Percentiles rank a stretch among this genome's conserved stretches.
phyloP scores from a whole-genome alignment of 2,888 invertebrate species.

The Eudasyphora cyanicolor region DNA sequence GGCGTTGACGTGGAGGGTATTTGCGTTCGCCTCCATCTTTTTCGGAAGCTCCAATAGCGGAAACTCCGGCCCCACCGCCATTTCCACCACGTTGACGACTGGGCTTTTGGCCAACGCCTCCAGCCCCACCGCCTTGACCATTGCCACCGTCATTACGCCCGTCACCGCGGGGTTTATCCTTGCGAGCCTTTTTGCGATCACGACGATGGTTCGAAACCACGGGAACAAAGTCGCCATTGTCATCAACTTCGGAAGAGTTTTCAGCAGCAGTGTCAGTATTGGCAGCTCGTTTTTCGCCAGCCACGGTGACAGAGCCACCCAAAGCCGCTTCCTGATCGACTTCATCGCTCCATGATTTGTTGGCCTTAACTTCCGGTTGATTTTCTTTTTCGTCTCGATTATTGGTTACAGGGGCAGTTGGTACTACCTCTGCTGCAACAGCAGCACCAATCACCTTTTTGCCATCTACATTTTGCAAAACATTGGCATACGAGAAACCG shows the following conservation, averaged over 20 bases:
- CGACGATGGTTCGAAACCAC: constrained; percentile 79
- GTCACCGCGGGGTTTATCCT: constrained; percentile 76
- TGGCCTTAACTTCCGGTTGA: constrained; percentile 73
- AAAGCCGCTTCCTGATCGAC: constrained; percentile 72
- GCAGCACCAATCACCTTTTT: constrained; percentile 68
- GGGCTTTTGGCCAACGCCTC: constrained; percentile 69
- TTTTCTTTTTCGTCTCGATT: constrained; percentile 73
- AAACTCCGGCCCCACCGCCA: constrained; percentile 41
- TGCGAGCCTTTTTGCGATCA: constrained; percentile 79
- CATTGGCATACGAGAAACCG: constrained; percentile 87
- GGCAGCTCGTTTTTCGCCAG: constrained; percentile 79
- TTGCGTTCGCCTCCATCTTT: constrained; percentile 67
- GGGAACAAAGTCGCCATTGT: constrained; percentile 79
- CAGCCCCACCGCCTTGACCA: constrained; percentile 55
- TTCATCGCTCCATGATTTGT: constrained; percentile 79
- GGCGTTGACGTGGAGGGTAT: constrained; percentile 70
- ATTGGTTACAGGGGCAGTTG: constrained; percentile 53
- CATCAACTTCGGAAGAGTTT: constrained; percentile 78
- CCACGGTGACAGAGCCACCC: constrained; percentile 47
- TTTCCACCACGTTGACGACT: constrained; percentile 59
- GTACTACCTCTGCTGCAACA: constrained; percentile 39
- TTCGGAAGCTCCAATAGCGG: constrained; percentile 41
- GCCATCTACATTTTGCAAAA: constrained; percentile 81
- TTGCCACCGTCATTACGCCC: constrained; percentile 62
- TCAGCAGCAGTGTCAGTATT: constrained; percentile 76